Conservation (phyloP, 2,113 vertebrate species). For the Vimba vimba region DNA sequence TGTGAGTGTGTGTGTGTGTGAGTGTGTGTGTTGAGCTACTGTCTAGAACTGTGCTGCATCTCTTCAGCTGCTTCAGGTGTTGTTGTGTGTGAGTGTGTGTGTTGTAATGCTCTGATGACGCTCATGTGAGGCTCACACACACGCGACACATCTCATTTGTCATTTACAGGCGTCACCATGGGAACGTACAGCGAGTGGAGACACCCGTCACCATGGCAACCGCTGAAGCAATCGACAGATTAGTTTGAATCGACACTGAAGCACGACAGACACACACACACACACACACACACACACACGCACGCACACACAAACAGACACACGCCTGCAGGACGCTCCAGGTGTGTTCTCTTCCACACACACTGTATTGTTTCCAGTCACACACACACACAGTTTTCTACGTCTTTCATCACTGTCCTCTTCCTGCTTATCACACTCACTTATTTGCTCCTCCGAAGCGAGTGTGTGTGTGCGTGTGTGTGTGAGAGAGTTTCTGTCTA, state of each 20-base stretch:
- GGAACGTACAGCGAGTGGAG: slow-evolving; percentile 14
- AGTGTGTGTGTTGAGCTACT: neutral
- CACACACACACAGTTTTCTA: neutral
- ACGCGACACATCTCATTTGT: slow-evolving; percentile 12
- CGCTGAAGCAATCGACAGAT: slow-evolving; percentile 37
- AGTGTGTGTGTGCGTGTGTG: neutral
- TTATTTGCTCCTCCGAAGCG: neutral
- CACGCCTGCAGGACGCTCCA: slow-evolving; percentile 9
- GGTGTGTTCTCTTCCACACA: slow-evolving; percentile 18
- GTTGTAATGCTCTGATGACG: neutral
- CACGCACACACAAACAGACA: neutral
- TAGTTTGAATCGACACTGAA: slow-evolving; percentile 25
- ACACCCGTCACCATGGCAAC: slow-evolving; percentile 9
- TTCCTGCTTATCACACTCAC: slow-evolving; percentile 15
- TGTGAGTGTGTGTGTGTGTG: neutral
- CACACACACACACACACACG: neutral
- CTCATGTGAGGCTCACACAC: neutral
- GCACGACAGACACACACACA: neutral
- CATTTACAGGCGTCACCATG: slow-evolving; percentile 37
- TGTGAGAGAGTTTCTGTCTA: neutral
- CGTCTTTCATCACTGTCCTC: slow-evolving; percentile 19
- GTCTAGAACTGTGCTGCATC: neutral
- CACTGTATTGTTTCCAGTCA: neutral
- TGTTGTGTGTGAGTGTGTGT: neutral
- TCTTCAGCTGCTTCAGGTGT: neutral